These are phyloP conservation scores for Anadara kagoshimensis DNA, from an alignment of 1,140 invertebrate genomes.

Conservation along the genomic window DNA sequence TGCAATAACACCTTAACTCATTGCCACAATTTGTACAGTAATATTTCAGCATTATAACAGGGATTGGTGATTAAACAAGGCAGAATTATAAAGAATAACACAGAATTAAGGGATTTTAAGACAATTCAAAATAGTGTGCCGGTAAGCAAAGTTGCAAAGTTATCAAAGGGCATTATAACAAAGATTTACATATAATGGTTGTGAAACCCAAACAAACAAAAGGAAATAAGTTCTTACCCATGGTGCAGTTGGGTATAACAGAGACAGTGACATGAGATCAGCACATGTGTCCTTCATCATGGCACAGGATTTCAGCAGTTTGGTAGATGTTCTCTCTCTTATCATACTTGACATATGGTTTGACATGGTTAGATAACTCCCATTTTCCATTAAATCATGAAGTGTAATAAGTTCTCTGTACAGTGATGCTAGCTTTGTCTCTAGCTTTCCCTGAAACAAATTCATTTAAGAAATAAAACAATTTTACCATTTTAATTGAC, in stretches of 20 bases:
- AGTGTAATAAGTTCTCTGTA: slow-evolving; percentile 60
- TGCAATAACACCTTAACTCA: too few species aligned
- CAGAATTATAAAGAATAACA: background rate
- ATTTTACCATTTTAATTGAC: too few species aligned
- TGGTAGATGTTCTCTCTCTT: slow-evolving; percentile 48
- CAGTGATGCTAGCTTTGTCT: slow-evolving; percentile 58
- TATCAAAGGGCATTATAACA: background rate
- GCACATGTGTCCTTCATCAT: slow-evolving; percentile 55
- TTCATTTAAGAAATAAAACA: slow-evolving; percentile 1
- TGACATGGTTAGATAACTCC: slow-evolving; percentile 28
- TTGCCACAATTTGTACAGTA: too few species aligned
- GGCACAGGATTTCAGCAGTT: slow-evolving; percentile 54
- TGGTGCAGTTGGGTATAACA: slow-evolving; percentile 64
- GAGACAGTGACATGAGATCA: slow-evolving; percentile 59
- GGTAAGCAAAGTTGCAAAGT: background rate
- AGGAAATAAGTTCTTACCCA: slow-evolving; percentile 61
- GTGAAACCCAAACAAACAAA: background rate
- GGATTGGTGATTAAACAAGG: background rate
- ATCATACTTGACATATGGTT: slow-evolving; percentile 48
- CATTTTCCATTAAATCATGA: slow-evolving; percentile 40
- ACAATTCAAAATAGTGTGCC: background rate
- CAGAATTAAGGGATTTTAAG: background rate
- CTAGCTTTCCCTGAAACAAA: slow-evolving; percentile 60
- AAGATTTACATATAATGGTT: background rate
- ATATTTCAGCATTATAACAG: too few species aligned